Percentiles rank a stretch among this genome's conserved stretches.
Evolutionary conservation across 1,140 invertebrate genomes (phyloP).

Genomic region (Galleria mellonella): DNA sequence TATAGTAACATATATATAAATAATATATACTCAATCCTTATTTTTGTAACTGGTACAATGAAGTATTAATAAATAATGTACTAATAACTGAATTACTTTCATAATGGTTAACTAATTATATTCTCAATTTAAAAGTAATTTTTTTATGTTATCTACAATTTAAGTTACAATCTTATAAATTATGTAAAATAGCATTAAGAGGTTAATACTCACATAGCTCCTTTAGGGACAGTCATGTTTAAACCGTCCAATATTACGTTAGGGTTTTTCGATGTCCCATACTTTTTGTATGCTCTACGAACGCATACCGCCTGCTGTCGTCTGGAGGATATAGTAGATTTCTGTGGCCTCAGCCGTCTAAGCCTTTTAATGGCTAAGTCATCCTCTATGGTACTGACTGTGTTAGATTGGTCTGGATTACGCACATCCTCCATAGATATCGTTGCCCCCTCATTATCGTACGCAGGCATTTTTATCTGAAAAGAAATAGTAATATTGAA

Average conservation of each 20-base stretch:
- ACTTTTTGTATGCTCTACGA: slow-evolving; percentile 87
- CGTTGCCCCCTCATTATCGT: slow-evolving; percentile 61
- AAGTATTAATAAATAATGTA: too few relatives aligned
- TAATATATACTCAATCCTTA: too few relatives aligned
- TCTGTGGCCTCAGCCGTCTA: slow-evolving; percentile 76
- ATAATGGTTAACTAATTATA: too few relatives aligned
- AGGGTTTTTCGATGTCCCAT: slow-evolving; percentile 88
- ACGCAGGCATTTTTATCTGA: slow-evolving; percentile 55
- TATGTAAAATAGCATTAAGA: too few relatives aligned
- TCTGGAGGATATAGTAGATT: slow-evolving; percentile 82
- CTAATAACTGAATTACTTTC: too few relatives aligned
- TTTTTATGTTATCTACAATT: too few relatives aligned
- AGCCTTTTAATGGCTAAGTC: slow-evolving; percentile 40
- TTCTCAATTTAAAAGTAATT: too few relatives aligned
- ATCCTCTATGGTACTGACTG: slow-evolving; percentile 38
- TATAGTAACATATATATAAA: too few relatives aligned
- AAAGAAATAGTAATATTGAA: background rate
- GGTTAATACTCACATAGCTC: slow-evolving; percentile 86
- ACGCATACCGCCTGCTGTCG: slow-evolving; percentile 88
- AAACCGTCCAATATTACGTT: slow-evolving; percentile 89
- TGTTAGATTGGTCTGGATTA: slow-evolving; percentile 22
- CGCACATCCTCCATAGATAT: slow-evolving; percentile 63
- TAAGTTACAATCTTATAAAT: too few relatives aligned
- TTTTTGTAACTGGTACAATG: too few relatives aligned
- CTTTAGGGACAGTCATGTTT: slow-evolving; percentile 93